Evolutionary conservation across 1,140 invertebrate genomes (phyloP).

Genomic region (Amphibalanus amphitrite): DNA sequence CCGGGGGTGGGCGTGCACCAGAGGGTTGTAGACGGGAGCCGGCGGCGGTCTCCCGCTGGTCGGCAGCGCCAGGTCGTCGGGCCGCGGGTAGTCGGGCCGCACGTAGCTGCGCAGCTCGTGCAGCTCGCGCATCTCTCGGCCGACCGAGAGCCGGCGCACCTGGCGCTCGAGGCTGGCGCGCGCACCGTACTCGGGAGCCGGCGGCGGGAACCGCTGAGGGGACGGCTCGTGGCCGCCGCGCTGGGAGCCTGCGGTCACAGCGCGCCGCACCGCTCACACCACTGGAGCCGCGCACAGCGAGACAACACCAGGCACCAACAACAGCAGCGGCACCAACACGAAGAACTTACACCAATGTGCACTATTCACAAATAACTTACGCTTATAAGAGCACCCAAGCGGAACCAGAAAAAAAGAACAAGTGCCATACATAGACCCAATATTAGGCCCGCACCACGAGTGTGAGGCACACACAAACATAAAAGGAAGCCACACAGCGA

Average conservation of each 20-base stretch:
- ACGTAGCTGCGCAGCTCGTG: slow-evolving; percentile 9
- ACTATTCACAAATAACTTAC: too few relatives aligned
- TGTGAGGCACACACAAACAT: too few relatives aligned
- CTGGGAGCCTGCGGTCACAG: not conserved
- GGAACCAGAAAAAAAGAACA: too few relatives aligned
- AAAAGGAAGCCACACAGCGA: too few relatives aligned
- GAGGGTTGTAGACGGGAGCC: slow-evolving; percentile 15
- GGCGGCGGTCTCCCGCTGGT: slow-evolving; percentile 19
- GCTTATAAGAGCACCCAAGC: too few relatives aligned
- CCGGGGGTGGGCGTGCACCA: slow-evolving; percentile 4
- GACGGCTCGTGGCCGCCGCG: not conserved
- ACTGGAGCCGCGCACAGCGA: too few relatives aligned
- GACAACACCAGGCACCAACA: too few relatives aligned
- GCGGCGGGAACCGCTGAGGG: not conserved
- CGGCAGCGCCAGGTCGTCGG: slow-evolving; percentile 16
- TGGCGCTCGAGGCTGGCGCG: slow-evolving; percentile 1
- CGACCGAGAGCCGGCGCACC: not conserved
- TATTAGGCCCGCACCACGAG: too few relatives aligned
- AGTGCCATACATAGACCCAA: too few relatives aligned
- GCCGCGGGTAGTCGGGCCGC: slow-evolving; percentile 17
- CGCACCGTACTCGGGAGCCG: slow-evolving; percentile 2
- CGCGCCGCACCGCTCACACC: not conserved
- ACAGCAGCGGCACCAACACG: too few relatives aligned
- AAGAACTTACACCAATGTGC: too few relatives aligned
- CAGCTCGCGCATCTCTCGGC: not conserved